phyloP scores from a whole-genome alignment of 1,140 invertebrate genomes.

The Hylyphantes graminicola region DNA sequence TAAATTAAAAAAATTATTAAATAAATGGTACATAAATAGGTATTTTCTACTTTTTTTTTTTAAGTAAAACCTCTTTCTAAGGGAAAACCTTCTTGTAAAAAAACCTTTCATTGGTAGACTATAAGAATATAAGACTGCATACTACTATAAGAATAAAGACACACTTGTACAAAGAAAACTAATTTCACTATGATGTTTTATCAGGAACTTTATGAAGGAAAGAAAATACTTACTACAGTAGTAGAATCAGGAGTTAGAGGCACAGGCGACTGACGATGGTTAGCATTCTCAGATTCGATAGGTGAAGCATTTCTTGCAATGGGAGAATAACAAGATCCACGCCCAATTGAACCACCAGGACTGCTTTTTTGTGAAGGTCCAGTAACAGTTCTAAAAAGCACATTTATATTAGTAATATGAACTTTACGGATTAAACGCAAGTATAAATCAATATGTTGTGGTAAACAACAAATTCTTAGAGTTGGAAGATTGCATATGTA shows the following conservation, averaged over 20 bases:
- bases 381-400: conserved; percentile 22
- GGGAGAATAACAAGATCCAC: conserved; percentile 46
- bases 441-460: too few relatives aligned
- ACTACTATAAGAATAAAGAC: too few relatives aligned
- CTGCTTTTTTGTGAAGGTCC: conserved; percentile 46
- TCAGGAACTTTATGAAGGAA: neutral
- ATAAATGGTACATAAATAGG: too few relatives aligned
- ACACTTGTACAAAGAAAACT: neutral
- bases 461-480: too few relatives aligned
- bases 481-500: too few relatives aligned
- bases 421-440: too few relatives aligned
- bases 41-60: too few relatives aligned
- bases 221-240: conserved; percentile 2
- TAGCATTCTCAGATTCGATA: conserved; percentile 32
- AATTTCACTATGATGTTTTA: neutral
- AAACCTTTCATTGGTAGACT: neutral
- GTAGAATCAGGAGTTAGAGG: neutral
- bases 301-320: conserved; percentile 35
- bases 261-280: conserved; percentile 37
- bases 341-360: conserved; percentile 47
- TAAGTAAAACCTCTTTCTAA: too few relatives aligned
- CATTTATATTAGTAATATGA: neutral
- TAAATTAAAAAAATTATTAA: too few relatives aligned
- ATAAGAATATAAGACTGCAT: too few relatives aligned
- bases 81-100: too few relatives aligned